Base-by-base conservation (phyloP, 1,140 invertebrate genomes). In the Bursaphelenchus mucronatus region DNA sequence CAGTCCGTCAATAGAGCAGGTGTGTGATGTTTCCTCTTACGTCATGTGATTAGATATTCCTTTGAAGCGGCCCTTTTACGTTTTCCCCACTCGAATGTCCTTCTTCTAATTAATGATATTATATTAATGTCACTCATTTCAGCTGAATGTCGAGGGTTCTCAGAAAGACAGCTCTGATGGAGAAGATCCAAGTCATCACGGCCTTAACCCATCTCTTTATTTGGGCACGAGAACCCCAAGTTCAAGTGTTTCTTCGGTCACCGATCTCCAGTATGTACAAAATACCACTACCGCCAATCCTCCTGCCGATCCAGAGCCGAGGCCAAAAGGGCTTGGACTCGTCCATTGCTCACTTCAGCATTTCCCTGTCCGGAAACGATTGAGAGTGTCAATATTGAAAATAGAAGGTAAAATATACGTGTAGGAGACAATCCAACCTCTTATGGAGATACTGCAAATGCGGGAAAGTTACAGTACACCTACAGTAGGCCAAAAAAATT, bases 341-440 rank as follows among this genome's bases (percentile, higher is more conserved):
- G 63, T 80, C 17, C 73, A 81, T 49, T 79, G 71, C 61, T 70
- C 78, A 0, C 50, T 81, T 3, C 79, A 81, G 49, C 76, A 81
- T 46, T 80, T 80, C 61, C 80, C 78, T 0, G 79, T 81, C n/a
- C 55, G 78, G 47, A 81, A 81, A 64, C 57, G 78, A 15, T 61
- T 80, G 15, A 64, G 80, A 0, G 75, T 81, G 8, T 63, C 63
- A 19, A 68, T 80, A 13, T 59, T 80, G 1, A 80, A 80, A 57
- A 80, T 78, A 47, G 78, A 81, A 69, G 79, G 76, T 75, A 30
- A 46, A 72, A 5, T 3, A 30, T 30, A 30, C 30, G 2, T 5
- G 1, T 30, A 30, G 30, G 5, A 30, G 5, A 30, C n/a, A n/a
- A n/a, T n/a, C n/a, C n/a, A n/a, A n/a, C n/a, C n/a, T n/a, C n/a